phyloP scores from a whole-genome alignment of 2,113 vertebrate genomes.

The Tautogolabrus adspersus region DNA sequence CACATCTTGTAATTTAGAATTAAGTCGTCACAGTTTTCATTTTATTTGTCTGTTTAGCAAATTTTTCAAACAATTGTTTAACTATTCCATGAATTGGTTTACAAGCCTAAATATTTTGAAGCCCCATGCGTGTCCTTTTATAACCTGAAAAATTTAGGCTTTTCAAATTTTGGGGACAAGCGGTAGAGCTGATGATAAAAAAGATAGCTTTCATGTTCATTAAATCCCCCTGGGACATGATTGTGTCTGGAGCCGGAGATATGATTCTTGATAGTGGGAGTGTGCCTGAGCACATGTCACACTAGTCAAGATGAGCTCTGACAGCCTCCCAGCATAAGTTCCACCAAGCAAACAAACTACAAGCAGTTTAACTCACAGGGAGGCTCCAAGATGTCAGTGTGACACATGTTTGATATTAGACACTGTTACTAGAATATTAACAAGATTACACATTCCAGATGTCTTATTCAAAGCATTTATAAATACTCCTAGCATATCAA shows the following conservation, averaged over 20 bases:
- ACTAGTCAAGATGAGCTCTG: constrained; percentile 62
- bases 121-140: neutral
- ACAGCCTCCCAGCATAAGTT: constrained; percentile 67
- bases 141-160: neutral
- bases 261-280: constrained; percentile 66
- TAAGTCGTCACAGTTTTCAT: neutral
- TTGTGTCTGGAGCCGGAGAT: constrained; percentile 65
- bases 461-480: constrained; percentile 27
- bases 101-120: neutral
- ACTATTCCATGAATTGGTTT: neutral
- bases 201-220: constrained; percentile 54
- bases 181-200: constrained; percentile 37
- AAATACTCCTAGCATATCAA: constrained; percentile 24
- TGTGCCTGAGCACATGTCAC: constrained; percentile 69
- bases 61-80: neutral
- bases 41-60: constrained; percentile 13
- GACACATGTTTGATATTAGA: constrained; percentile 62
- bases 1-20: neutral
- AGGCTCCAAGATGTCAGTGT: constrained; percentile 51
- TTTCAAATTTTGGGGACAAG: neutral
- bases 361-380: constrained; percentile 56
- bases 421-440: constrained; percentile 48
- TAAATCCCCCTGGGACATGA: constrained; percentile 54
- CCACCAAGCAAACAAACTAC: constrained; percentile 55
- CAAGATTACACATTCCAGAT: constrained; percentile 30